Evolutionary conservation across 2,888 invertebrate species (phyloP).

Genomic region (Elaeidobius kamerunicus): DNA sequence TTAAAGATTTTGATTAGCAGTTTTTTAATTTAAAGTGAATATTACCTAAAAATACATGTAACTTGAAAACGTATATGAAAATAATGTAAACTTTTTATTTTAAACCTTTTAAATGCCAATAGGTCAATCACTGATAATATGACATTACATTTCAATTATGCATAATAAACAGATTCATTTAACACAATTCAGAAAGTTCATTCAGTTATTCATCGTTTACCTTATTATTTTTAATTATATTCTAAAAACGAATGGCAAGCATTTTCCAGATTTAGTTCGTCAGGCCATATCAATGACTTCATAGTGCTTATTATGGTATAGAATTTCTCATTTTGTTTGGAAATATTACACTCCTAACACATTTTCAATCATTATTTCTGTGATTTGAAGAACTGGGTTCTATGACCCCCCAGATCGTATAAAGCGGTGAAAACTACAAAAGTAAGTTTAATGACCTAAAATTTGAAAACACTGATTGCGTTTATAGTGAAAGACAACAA

Average conservation of each 20-base stretch:
- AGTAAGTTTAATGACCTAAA: slow-evolving; percentile 1
- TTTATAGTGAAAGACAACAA: background rate
- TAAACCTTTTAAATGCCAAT: no score
- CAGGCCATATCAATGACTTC: background rate
- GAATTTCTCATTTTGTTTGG: background rate
- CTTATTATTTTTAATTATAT: no score
- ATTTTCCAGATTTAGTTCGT: background rate
- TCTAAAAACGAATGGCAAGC: background rate
- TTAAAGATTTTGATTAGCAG: no score
- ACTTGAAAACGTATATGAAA: no score
- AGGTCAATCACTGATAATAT: no score
- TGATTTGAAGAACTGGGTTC: background rate
- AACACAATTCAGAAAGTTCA: no score
- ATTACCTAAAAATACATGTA: no score
- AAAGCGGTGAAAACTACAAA: background rate
- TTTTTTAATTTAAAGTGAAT: no score
- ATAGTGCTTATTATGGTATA: slow-evolving; percentile 1
- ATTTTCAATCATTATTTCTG: background rate
- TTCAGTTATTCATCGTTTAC: no score
- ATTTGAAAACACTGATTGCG: background rate
- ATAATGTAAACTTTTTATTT: no score
- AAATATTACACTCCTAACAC: background rate
- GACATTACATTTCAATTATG: no score
- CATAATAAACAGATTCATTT: no score
- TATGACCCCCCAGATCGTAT: background rate